Evolutionary conservation across 2,113 vertebrate genomes (phyloP), one percentile per base, ranked within the genome.

Genomic region (Vidua macroura): DNA sequence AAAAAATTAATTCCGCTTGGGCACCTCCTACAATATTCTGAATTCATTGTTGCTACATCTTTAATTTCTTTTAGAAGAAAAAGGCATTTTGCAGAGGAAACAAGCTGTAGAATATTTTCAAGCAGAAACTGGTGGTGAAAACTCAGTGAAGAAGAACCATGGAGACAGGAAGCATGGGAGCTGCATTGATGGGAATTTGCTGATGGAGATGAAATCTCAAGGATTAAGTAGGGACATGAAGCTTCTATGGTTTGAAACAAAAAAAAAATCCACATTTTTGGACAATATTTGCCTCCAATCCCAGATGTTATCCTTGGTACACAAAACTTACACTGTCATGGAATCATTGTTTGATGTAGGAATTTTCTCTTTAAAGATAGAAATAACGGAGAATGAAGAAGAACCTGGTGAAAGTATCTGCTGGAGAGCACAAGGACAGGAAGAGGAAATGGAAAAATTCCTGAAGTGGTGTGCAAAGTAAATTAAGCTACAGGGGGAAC

Each of bases 151-250:
- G 69, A 59, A 59, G 37, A 68, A 5, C 15, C 25, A 13, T 17
- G 13, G 41, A 70, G 60, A 31, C 17, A 56, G 76, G 58, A 76
- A 22, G 35, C 15, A 37, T 11, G 16, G 16, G 35, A 92, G n/a
- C 17, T 44, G 28, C 14, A 7, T 0, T 7, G 33, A 11, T 39
- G 52, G 43, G 22, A 80, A 30, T 64, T 58, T 4, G 0, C 2
- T 83, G 31, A 51, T 30, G 7, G 33, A 62, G 13, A 46, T 12
- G 10, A 63, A 51, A 6, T 43, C 10, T 67, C 23, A 46, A 27
- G 33, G 80, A 17, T 70, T n/a, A 35, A 33, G 20, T 0, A 33
- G 2, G 21, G 74, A 31, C 1, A 3, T 3, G 25, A 63, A 77
- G 15, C 5, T 66, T 33, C 19, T 13, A 4, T 25, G 16, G 4